Evolutionary conservation across 92 coral and sea anemone species (phyloP).

Genomic region (Siderastrea siderea): DNA sequence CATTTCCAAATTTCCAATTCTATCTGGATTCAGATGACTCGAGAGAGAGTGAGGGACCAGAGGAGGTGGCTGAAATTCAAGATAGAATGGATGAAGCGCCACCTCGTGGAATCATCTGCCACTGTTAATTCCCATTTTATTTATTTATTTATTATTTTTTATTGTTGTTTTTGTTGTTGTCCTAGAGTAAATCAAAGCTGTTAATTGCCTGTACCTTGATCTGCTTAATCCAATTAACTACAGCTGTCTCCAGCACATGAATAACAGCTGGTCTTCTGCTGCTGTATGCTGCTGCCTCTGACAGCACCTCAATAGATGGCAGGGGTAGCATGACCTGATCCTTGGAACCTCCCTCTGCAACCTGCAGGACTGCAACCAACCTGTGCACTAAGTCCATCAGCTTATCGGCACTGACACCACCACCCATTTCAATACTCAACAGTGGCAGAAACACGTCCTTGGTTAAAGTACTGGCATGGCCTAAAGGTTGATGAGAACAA

Average conservation of each 20-base stretch:
- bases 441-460: conserved; percentile 96
- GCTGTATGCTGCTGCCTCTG: conserved; percentile 99
- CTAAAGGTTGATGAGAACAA: conserved; percentile 86
- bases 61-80: too few relatives aligned
- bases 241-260: conserved; percentile 98
- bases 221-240: conserved; percentile 96
- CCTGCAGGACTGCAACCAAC: conserved; percentile 92
- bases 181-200: neutral
- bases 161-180: too few relatives aligned
- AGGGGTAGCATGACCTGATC: conserved; percentile 94
- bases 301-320: conserved; percentile 98
- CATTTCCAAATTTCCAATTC: too few relatives aligned
- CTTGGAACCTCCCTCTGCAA: conserved; percentile 87
- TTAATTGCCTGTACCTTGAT: conserved; percentile 76
- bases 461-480: conserved; percentile 78
- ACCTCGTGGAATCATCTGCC: too few relatives aligned
- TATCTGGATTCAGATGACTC: too few relatives aligned
- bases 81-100: too few relatives aligned
- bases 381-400: conserved; percentile 98
- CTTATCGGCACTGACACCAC: conserved; percentile 97
- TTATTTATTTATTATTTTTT: too few relatives aligned
- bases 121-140: too few relatives aligned
- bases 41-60: too few relatives aligned
- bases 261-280: conserved; percentile 97
- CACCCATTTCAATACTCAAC: conserved; percentile 99